Evolutionary conservation across 2,888 invertebrate species (phyloP), one percentile per base, ranked within the genome.

Genomic region (Rhopalosiphum nymphaeae): DNA sequence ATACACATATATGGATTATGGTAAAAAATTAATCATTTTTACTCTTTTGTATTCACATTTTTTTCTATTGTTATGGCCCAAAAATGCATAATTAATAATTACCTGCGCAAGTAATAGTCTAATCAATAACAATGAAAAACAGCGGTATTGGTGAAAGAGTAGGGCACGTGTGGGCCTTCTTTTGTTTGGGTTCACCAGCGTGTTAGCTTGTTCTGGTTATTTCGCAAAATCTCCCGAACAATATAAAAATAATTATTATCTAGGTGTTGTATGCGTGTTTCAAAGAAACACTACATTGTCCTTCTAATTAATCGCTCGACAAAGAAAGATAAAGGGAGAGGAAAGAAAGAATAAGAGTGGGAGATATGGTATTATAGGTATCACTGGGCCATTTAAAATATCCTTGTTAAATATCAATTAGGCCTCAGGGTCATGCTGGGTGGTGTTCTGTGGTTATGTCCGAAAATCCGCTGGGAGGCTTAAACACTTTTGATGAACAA

Each of bases 361-460:
- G 42, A 53, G 89, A 49, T 44, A 84, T 36, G 67, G 36, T 42
- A 89, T 46, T 85, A 57, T 36, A 78, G 36, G 5, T 25, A 67
- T 36, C 56, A 89, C 44, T 42, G 84, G 89, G 56, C 85, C 44
- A 56, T 84, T 93, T 67, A 26, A 53, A 89, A 93, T 84, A 46
- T 61, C 87, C 93, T 93, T 93, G 89, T 93, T 93, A 93, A 88
- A 89, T 93, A 93, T 56, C 78, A 93, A 93, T 89, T 89, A 92
- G n/a, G 67, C 53, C 56, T 88, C 49, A 89, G 89, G 89, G 92
- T 78, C 67, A 87, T 57, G 16, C 49, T 67, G 36, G 42, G 61
- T 87, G 21, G 84, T 84, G 56, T 91, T 78, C 49, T 91, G 56
- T 91, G 53, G 84, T 91, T 78, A 44, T 91, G 56, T 91, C 56